Evolutionary conservation across 2,888 invertebrate species (phyloP).

Genomic region (Volucella zonaria): DNA sequence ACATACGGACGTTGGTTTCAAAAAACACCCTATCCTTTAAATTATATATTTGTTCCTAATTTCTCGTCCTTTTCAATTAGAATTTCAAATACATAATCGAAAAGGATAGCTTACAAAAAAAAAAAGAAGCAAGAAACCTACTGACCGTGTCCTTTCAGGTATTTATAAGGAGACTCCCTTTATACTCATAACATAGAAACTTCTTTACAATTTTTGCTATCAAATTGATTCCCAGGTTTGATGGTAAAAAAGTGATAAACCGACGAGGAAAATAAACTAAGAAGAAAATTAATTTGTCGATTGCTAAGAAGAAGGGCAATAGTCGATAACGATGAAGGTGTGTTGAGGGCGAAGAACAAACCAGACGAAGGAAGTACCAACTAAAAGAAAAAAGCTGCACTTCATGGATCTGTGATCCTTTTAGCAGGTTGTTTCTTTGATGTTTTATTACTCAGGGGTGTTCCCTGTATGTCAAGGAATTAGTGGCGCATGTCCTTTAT

Average conservation of each 20-base stretch:
- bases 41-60: slow-evolving; percentile 69
- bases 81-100: slow-evolving; percentile 57
- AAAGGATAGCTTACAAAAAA: not conserved
- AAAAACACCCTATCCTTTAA: slow-evolving; percentile 56
- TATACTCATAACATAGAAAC: slow-evolving; percentile 35
- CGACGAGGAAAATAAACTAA: slow-evolving; percentile 26
- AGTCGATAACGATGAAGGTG: slow-evolving; percentile 16
- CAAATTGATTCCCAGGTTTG: slow-evolving; percentile 63
- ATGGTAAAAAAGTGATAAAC: slow-evolving; percentile 45
- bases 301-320: slow-evolving; percentile 36
- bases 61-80: slow-evolving; percentile 65
- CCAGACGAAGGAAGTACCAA: not conserved
- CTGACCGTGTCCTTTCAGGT: slow-evolving; percentile 58
- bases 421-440: slow-evolving; percentile 60
- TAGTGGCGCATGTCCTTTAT: slow-evolving; percentile 71
- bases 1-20: slow-evolving; percentile 10
- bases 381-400: slow-evolving; percentile 13
- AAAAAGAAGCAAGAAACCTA: slow-evolving; percentile 14
- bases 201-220: slow-evolving; percentile 58
- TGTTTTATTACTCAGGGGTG: slow-evolving; percentile 59
- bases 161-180: slow-evolving; percentile 52
- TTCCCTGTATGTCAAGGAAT: slow-evolving; percentile 51
- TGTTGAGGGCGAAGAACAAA: slow-evolving; percentile 50
- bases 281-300: slow-evolving; percentile 63
- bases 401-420: slow-evolving; percentile 55